Base-by-base conservation (phyloP, 2,113 vertebrate genomes). In the Xenopus borealis region DNA sequence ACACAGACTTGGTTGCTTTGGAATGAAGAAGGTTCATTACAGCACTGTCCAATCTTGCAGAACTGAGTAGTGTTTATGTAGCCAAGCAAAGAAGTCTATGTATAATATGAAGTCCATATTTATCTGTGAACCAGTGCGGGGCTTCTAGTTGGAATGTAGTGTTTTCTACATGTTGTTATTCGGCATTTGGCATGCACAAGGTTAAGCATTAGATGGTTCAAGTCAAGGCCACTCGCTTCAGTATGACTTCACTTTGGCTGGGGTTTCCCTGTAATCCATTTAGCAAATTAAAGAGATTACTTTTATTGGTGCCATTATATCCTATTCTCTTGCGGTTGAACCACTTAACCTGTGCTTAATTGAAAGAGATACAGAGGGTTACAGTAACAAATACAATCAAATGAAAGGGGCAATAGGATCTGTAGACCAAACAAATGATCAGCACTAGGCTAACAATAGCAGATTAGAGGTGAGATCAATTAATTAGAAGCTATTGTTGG, bases 271-370 rank as follows among this genome's bases (percentile, higher is more conserved):
- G 88, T 92, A 92, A 93, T 93, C 91, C 91, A 92, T 93, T 93
- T 92, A 93, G 89, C 89, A 93, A 93, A 92, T 93, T 92, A 93
- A 93, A 89, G 91, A 91, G 91, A 94, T 91, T 91, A 90, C 90
- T 92, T 91, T 92, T 89, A 94, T 92, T 91, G 90, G 87, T 91
- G 86, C 90, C 91, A 92, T 93, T 92, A 92, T 93, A 89, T 92
- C 88, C 88, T 93, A 88, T 93, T 92, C 90, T 93, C 91, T 89
- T 90, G 85, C 58, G 89, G 89, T 89, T 91, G 91, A 92, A 92
- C 90, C 92, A 94, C 92, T 93, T 94, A 94, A 94, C 92, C 92
- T 94, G 91, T 92, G 88, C 89, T 92, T 94, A 93, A 94, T 94
- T 93, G 91, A 94, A 94, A 91, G 92, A 92, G 91, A 92, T 91